Conservation (phyloP, 2,888 invertebrate genomes). For the Petrophora chlorosata region DNA sequence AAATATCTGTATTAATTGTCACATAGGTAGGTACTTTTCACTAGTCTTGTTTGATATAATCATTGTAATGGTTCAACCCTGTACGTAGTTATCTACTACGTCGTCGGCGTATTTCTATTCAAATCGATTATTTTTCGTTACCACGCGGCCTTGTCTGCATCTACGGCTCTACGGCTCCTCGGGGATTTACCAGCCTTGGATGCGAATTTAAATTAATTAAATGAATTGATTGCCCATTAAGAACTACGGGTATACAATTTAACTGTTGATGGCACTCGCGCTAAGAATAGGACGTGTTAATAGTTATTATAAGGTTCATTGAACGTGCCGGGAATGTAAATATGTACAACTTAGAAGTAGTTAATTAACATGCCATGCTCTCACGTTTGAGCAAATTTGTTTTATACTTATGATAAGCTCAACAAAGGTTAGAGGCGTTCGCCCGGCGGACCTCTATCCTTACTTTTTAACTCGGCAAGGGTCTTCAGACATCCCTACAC, state of each 20-base stretch:
- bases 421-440: neutral
- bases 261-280: neutral
- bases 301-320: constrained; percentile 20
- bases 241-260: constrained; percentile 1
- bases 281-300: constrained; percentile 11
- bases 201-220: constrained; percentile 28
- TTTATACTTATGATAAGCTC: neutral
- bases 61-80: constrained; percentile 6
- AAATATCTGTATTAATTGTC: no score
- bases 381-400: constrained; percentile 2
- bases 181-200: constrained; percentile 23
- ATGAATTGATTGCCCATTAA: constrained; percentile 16
- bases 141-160: constrained; percentile 10
- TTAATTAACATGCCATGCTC: constrained; percentile 1
- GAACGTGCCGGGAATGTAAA: constrained; percentile 18
- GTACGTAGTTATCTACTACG: neutral
- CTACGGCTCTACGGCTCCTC: constrained; percentile 2
- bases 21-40: no score
- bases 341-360: constrained; percentile 3
- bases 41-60: no score
- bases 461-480: no score
- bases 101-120: constrained; percentile 10
- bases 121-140: constrained; percentile 14
- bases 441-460: no score
- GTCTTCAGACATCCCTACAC: no score